Conservation (phyloP, 2,797 vertebrate genomes). For the Varecia variegata region DNA sequence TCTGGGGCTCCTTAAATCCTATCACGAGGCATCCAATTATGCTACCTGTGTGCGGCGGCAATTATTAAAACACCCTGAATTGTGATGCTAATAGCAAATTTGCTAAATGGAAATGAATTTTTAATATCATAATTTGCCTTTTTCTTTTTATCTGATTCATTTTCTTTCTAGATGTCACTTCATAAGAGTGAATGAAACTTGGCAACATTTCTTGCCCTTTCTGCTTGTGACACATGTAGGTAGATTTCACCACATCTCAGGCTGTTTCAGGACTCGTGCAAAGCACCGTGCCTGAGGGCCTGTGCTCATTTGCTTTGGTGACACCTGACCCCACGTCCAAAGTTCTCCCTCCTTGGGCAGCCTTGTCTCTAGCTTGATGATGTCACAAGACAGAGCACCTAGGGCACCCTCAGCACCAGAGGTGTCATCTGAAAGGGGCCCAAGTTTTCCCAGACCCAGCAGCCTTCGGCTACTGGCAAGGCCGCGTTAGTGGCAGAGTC, state of each 20-base stretch:
- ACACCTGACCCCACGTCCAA: not conserved
- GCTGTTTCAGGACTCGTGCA: not conserved
- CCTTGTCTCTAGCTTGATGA: not conserved
- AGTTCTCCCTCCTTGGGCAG: not conserved
- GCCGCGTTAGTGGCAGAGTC: not conserved
- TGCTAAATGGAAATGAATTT: conserved; percentile 75
- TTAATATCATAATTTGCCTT: conserved; percentile 75
- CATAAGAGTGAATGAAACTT: not conserved
- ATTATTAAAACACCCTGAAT: conserved; percentile 73
- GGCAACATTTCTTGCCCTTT: conserved; percentile 28
- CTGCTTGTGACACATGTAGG: conserved; percentile 6
- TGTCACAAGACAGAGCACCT: not conserved
- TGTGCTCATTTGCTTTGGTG: not conserved
- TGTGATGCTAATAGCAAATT: conserved; percentile 76
- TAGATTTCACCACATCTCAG: not conserved
- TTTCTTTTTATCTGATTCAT: conserved; percentile 60
- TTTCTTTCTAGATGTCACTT: conserved; percentile 66
- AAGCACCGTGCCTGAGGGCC: fast-evolving
- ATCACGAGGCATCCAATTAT: conserved; percentile 56
- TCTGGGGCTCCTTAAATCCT: conserved; percentile 25
- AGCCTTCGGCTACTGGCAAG: too few species aligned
- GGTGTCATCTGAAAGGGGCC: not conserved
- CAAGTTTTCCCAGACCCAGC: not conserved
- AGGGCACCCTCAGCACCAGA: not conserved
- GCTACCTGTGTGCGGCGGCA: conserved; percentile 47